phyloP scores from a whole-genome alignment of 2,113 vertebrate genomes.

The Macheiramphus alcinus region DNA sequence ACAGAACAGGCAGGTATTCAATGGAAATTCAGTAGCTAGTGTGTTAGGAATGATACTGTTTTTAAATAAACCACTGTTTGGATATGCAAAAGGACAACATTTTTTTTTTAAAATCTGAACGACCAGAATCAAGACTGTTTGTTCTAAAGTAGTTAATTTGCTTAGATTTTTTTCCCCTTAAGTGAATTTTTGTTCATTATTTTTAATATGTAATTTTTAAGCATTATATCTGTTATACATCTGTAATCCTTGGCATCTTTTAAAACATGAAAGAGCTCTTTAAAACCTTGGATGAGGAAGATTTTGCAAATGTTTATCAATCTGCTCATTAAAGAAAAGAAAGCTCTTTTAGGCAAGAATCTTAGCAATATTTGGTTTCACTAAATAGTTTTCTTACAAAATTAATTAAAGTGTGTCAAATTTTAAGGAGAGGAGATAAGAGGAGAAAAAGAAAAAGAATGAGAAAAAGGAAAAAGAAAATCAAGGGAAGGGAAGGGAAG shows the following conservation, averaged over 20 bases:
- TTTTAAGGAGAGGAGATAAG: not conserved
- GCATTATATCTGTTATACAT: not conserved
- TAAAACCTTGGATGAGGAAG: not conserved
- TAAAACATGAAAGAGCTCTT: not conserved
- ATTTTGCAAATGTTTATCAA: not conserved
- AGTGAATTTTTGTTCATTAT: not conserved
- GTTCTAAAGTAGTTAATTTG: not conserved
- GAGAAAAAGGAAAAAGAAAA: not conserved
- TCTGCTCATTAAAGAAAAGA: not conserved
- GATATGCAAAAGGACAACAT: not conserved
- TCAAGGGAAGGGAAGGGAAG: not conserved
- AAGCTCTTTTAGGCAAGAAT: not conserved
- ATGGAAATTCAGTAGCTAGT: not conserved
- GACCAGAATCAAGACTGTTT: not conserved
- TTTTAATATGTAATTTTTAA: not conserved
- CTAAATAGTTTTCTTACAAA: not conserved
- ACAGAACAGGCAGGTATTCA: not conserved
- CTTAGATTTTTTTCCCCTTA: not conserved
- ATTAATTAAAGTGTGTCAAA: not conserved
- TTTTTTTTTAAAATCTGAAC: not conserved
- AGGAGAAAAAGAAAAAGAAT: not conserved
- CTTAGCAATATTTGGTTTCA: not conserved
- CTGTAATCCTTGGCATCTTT: not conserved
- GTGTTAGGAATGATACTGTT: not conserved
- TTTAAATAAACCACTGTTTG: not conserved